phyloP scores from a whole-genome alignment of 2,888 invertebrate genomes.

The Tetanocera ferruginea region DNA sequence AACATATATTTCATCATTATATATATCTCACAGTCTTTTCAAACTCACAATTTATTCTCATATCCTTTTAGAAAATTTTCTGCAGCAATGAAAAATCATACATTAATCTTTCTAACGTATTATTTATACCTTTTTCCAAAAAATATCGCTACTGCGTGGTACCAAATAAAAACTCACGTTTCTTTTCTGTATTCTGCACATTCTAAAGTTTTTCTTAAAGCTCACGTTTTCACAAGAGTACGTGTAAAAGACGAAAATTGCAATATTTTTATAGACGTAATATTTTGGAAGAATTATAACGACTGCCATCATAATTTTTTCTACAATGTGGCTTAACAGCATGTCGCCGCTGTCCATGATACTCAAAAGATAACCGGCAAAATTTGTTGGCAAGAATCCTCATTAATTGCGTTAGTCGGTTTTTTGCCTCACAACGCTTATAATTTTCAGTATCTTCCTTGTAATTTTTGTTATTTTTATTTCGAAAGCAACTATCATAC shows the following conservation, averaged over 20 bases:
- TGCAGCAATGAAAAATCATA: no score
- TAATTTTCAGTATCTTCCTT: conserved; percentile 12
- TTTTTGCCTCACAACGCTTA: not conserved
- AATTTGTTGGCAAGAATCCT: conserved; percentile 52
- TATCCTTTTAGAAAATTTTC: no score
- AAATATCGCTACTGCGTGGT: no score
- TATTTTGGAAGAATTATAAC: conserved; percentile 42
- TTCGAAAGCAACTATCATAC: not conserved
- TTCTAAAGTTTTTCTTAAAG: no score
- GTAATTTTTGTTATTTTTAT: not conserved
- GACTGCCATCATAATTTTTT: conserved; percentile 54
- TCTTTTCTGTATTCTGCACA: no score
- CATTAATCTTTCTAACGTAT: no score
- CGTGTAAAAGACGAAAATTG: conserved; percentile 57
- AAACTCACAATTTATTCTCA: no score
- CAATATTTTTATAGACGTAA: conserved; percentile 59
- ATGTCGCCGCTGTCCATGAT: conserved; percentile 59
- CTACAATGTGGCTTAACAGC: conserved; percentile 52
- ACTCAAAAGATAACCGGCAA: conserved; percentile 58
- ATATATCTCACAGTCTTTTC: no score
- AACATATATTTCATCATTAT: no score
- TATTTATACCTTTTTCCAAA: no score
- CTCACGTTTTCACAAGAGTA: conserved; percentile 57
- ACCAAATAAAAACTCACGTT: no score
- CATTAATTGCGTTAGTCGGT: conserved; percentile 55